Evolutionary conservation across 2,797 vertebrate species (phyloP).

Genomic region (Pantherophis alleghaniensis): DNA sequence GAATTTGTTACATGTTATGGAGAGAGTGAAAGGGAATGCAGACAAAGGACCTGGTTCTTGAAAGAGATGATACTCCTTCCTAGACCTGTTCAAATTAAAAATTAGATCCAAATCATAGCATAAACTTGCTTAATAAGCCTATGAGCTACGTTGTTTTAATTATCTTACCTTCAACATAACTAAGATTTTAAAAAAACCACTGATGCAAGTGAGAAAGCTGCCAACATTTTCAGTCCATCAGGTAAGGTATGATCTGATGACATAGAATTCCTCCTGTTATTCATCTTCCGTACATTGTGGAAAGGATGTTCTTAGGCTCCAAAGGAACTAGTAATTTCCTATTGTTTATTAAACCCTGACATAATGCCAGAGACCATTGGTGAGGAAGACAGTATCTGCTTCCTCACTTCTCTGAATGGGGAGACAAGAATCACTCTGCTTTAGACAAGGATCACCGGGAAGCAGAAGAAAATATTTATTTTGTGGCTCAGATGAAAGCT

Average conservation of each 20-base stretch:
- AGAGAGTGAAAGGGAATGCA: conserved; percentile 39
- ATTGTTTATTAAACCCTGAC: conserved; percentile 24
- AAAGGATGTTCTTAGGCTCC: not conserved
- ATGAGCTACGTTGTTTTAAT: not conserved
- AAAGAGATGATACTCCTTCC: conserved; percentile 20
- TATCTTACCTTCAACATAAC: not conserved
- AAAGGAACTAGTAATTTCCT: not conserved
- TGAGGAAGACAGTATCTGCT: conserved; percentile 26
- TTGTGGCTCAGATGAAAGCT: not conserved
- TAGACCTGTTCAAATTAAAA: conserved; percentile 8
- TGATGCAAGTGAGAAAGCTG: not conserved
- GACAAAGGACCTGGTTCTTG: conserved; percentile 53
- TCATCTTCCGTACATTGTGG: not conserved
- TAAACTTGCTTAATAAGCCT: conserved; percentile 13
- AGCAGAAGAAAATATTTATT: not conserved
- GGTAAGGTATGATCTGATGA: not conserved
- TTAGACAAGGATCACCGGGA: not conserved
- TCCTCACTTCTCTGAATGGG: conserved; percentile 7
- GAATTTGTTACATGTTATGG: conserved; percentile 29
- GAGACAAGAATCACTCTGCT: conserved; percentile 4
- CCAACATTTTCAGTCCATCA: not conserved
- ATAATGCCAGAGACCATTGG: conserved; percentile 19
- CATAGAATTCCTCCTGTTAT: conserved; percentile 2
- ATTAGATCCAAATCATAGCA: not conserved
- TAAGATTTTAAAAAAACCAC: not conserved